These are phyloP conservation scores for Gila robusta DNA, from an alignment of 2,797 vertebrate species.

Conservation along the genomic window DNA sequence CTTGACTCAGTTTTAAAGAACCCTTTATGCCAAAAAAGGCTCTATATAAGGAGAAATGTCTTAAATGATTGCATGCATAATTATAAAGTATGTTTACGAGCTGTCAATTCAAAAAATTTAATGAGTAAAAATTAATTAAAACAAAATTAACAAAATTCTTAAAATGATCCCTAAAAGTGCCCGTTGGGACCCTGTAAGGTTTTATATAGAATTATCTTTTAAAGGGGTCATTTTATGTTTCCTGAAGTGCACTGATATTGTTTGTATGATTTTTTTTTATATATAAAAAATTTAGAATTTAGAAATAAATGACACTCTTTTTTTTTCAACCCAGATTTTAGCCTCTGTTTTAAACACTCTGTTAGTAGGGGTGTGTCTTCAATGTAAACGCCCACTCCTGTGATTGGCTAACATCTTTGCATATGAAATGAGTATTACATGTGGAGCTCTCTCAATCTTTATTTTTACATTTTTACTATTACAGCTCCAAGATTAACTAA, in stretches of 20 bases:
- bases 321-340: background rate
- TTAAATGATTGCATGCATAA: no score
- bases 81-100: background rate
- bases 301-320: background rate
- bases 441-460: background rate
- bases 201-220: background rate
- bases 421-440: background rate
- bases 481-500: background rate
- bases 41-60: background rate
- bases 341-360: no score
- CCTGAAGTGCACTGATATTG: background rate
- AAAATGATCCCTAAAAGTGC: background rate
- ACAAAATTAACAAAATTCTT: no score
- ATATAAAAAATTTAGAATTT: background rate
- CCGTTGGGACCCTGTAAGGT: no score
- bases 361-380: no score
- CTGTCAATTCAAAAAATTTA: background rate
- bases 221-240: background rate
- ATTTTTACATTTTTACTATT: background rate
- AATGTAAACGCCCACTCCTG: background rate
- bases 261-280: background rate
- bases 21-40: background rate
- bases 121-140: background rate
- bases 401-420: background rate
- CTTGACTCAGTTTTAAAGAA: no score